Base-by-base conservation (phyloP, 1,140 invertebrate genomes). In the Cherax quadricarinatus region DNA sequence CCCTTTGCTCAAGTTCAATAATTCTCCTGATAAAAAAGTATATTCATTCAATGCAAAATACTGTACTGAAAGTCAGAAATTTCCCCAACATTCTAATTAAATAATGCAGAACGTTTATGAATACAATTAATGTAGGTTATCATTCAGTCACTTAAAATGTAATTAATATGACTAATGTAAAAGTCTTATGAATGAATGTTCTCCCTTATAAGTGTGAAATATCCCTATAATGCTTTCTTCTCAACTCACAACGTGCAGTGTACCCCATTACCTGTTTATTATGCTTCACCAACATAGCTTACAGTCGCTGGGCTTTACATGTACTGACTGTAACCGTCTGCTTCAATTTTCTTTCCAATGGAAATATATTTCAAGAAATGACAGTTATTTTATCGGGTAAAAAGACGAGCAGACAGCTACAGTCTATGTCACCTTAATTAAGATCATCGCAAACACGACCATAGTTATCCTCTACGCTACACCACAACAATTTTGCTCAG, bases 381-480 rank as follows among this genome's bases (percentile, higher is more conserved):
- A 57, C 5, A 57, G 14, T 57, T 57, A 10, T 57, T 10, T 14
- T 57, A 57, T 14, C 5, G 14, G 53, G 16, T 70, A 18, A 70
- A 70, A 70, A 70, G 16, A 70, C 18, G 66, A 70, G 70, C 70
- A 75, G 70, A 75, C 6, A n/a, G 70, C 24, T 75, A 30, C 24
- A 75, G 70, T 75, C 4, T 30, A 75, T 12, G n/a, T 70, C 66
- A 21, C 14, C 24, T 75, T 30, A 75, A 75, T 75, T 30, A 75
- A 75, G 24, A 5, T 75, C 70, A 30, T 75, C 30, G 70, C 70
- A 75, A 75, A 75, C 70, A 75, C 70, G 70, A 75, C 70, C 70
- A 30, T 30, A 75, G 70, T 30, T 75, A 1, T 30, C 70, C 70
- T n/a, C 5, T 75, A 30, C 4, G 70, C 7, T 30, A 30, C 6